Conservation (phyloP, 2,113 vertebrate species). For the Pseudonaja textilis region DNA sequence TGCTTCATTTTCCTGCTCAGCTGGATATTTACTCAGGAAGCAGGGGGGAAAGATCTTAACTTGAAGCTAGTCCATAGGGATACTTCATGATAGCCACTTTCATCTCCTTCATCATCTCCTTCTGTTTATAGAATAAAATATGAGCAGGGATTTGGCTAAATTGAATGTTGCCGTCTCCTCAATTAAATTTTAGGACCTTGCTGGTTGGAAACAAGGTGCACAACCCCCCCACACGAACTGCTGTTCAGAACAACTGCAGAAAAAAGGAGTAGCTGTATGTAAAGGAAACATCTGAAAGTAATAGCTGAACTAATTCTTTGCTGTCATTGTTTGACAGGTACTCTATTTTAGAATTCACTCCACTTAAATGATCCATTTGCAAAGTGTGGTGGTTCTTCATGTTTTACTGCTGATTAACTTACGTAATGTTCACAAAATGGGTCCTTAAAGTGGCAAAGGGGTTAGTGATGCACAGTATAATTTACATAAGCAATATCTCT, state of each 20-base stretch:
- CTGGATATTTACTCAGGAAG: neutral
- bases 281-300: neutral
- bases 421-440: conserved; percentile 14
- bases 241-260: neutral
- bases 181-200: neutral
- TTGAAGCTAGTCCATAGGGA: neutral
- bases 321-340: neutral
- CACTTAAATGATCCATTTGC: neutral
- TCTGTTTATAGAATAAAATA: neutral
- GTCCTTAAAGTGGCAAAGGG: neutral
- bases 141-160: neutral
- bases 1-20: neutral
- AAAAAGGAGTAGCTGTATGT: neutral
- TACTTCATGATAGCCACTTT: neutral
- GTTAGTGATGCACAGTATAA: neutral
- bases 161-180: neutral
- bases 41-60: neutral
- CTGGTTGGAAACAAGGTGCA: neutral
- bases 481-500: neutral
- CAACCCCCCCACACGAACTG: too few relatives aligned
- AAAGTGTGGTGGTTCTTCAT: neutral
- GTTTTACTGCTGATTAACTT: conserved; percentile 33
- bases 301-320: neutral
- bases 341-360: neutral
- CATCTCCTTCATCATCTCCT: neutral